Base-by-base conservation (phyloP, 1,140 invertebrate species). In the Drosophila ananassae region DNA sequence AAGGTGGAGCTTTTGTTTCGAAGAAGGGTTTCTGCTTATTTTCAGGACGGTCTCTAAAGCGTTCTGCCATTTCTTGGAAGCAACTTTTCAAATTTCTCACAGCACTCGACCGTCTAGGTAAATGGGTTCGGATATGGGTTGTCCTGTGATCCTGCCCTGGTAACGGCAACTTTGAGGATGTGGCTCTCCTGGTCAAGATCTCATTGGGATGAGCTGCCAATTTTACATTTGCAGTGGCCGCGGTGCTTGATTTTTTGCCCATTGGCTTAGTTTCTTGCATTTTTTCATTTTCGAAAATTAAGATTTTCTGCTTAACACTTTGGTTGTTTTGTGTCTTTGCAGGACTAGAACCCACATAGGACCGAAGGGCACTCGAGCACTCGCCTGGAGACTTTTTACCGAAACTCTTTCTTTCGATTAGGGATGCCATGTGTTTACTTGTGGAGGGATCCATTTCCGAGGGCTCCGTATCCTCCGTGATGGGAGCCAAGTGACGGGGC, bases 51-150 rank as follows among this genome's bases (percentile, higher is more conserved):
- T 13, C 17, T 3, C 13, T 32, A 5, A 58, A 6, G 1, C 39
- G 48, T 1, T 44, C 48, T 0, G 47, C 39, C 37, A 75, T 53
- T 53, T 75, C 25, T 22, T 66, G 37, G 3, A 66, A 75, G n/a
- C 53, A 58, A n/a, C 32, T 12, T n/a, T 37, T 52, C 6, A 75
- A 5, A 7, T 37, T 52, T 2, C 24, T 8, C 17, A 74, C 53
- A 37, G 34, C 24, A 37, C 57, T 37, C 1, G 47, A 46, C n/a
- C 28, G 8, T 22, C 8, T 28, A 9, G 44, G 22, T 8, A 58
- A 12, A 58, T 3, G 21, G 2, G 7, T 22, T 25, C 13, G 8
- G n/a, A 25, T 32, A 34, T 8, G 17, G 44, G 21, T 2, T 22
- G 2, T 4, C 53, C 6, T 32, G 17, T 17, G 8, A 21, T 34